Evolutionary conservation across 2,888 invertebrate species (phyloP).

Genomic region (Rotaria sp.): DNA sequence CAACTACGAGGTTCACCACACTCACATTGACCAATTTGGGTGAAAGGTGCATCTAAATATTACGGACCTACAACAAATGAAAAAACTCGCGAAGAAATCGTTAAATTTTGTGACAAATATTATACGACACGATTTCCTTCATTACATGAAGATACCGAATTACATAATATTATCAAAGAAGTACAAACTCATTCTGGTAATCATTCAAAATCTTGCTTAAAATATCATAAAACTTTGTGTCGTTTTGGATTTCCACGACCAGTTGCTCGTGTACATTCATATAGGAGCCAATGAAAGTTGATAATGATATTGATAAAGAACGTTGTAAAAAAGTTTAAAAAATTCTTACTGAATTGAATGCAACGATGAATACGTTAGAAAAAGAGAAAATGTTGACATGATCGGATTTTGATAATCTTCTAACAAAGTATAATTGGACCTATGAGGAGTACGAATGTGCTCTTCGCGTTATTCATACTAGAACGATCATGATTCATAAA

Average conservation of each 20-base stretch:
- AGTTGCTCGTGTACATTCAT: neutral
- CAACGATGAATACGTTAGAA: neutral
- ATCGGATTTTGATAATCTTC: neutral
- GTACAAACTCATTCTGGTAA: neutral
- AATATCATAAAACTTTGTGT: neutral
- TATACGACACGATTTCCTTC: neutral
- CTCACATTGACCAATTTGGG: slow-evolving; percentile 42
- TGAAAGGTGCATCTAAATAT: slow-evolving; percentile 39
- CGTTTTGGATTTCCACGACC: neutral
- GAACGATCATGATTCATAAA: neutral
- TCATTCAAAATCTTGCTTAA: neutral
- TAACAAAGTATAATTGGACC: neutral
- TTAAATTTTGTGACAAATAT: neutral
- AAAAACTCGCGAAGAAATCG: neutral
- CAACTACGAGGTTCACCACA: slow-evolving; percentile 42
- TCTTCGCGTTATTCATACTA: neutral
- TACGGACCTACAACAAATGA: neutral
- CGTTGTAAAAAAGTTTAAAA: neutral
- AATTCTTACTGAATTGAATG: neutral
- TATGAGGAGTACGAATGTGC: neutral
- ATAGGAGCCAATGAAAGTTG: neutral
- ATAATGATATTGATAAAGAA: neutral
- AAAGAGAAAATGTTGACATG: neutral
- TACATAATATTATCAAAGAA: neutral
- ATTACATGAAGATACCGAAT: neutral